Base-by-base conservation (phyloP, 1,140 invertebrate species). In the Campoletis sonorensis region DNA sequence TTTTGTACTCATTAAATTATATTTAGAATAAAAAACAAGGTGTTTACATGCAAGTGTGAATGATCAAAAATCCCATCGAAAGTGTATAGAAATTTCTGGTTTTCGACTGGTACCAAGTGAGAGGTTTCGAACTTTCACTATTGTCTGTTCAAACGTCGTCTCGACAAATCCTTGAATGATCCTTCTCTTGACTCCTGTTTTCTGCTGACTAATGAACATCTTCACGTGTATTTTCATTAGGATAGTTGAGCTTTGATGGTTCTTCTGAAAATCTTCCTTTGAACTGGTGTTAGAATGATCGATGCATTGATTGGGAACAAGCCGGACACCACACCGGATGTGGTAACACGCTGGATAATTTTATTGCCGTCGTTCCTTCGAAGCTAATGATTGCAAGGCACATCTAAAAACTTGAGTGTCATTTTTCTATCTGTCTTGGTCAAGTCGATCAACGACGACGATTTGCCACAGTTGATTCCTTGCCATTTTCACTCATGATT, bases 401-500 rank as follows among this genome's bases (percentile, higher is more conserved):
- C 37, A 77, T 61, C 21, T 0, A 27, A 70, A 30, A 10, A 26
- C 21, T 37, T 8, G 51, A 23, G 4, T 26, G 23, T 16, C 21
- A 23, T 61, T 61, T 61, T 77, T 51, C 23, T 49, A 45, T 16
- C 21, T 49, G 18, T 11, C 33, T 49, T 26, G 21, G 45, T 33
- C 18, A 49, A 54, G n/a, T 64, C 37, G 61, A 79, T 79, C 58
- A 78, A 78, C 76, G 76, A 21, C 61, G 27, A n/a, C 26, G 27
- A 80, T 83, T 80, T 51, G 49, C 72, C 13, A 33, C 33, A 33
- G 26, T 70, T 27, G 64, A 84, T 82, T 78, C 68, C 76, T 75
- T 82, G 81, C 79, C 27, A 82, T 84, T 84, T 84, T 81, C 79
- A 82, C 78, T 84, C 67, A 79, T 77, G 79, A 88, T 87, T 83